Conservation (phyloP, 2,113 vertebrate species). For the Corydoras maculifer region DNA sequence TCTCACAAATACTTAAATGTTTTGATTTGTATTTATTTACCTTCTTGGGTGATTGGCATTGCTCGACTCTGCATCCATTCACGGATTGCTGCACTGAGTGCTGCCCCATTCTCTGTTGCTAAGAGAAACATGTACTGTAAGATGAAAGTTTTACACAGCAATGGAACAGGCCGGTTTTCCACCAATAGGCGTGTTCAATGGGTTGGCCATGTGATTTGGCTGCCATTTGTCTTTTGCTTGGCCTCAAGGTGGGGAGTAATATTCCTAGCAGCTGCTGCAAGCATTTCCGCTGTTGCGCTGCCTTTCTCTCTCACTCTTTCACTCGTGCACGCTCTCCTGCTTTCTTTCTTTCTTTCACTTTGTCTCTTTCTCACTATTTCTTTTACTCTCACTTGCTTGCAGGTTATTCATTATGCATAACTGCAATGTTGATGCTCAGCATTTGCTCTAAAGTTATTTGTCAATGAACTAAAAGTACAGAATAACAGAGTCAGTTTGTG, state of each 20-base stretch:
- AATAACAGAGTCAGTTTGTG: too few relatives aligned
- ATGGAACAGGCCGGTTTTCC: slow-evolving; percentile 26
- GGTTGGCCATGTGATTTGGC: slow-evolving; percentile 57
- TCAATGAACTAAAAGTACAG: too few relatives aligned
- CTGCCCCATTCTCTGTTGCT: slow-evolving; percentile 5
- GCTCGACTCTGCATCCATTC: not conserved
- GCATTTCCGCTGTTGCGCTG: slow-evolving; percentile 60
- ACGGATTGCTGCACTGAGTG: not conserved
- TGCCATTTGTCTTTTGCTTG: slow-evolving; percentile 64
- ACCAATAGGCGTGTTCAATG: slow-evolving; percentile 44
- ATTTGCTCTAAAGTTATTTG: not conserved
- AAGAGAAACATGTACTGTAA: slow-evolving; percentile 9
- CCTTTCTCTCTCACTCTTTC: slow-evolving; percentile 9
- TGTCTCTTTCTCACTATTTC: not conserved
- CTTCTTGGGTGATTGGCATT: not conserved
- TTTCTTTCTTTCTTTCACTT: not conserved
- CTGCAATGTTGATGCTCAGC: not conserved
- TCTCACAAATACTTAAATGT: too few relatives aligned
- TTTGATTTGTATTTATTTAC: not conserved
- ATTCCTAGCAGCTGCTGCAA: slow-evolving; percentile 67
- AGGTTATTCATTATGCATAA: not conserved
- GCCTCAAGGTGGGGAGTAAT: slow-evolving; percentile 67
- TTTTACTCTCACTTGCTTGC: not conserved
- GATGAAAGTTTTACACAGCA: slow-evolving; percentile 4
- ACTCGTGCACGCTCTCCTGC: not conserved